Conservation (phyloP, 2,797 vertebrate species). For the Sus cebifrons region DNA sequence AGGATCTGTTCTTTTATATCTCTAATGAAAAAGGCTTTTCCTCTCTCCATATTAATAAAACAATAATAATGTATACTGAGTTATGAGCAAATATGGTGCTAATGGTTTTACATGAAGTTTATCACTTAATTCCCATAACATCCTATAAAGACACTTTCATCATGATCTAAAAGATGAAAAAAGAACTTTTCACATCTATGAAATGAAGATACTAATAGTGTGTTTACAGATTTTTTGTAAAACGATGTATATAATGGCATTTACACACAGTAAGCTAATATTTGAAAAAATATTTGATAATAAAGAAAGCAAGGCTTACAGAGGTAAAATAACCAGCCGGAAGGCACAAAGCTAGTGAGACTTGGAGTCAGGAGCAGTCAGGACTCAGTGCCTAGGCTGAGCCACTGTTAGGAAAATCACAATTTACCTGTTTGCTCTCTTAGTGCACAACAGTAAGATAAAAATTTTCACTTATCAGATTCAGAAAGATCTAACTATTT, state of each 20-base stretch:
- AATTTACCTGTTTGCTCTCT: neutral
- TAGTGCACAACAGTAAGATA: neutral
- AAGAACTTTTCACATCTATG: neutral
- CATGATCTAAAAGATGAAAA: neutral
- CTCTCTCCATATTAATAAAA: neutral
- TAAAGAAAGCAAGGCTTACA: neutral
- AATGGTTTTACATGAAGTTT: neutral
- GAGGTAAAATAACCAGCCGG: neutral
- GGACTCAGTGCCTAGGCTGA: neutral
- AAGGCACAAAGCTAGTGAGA: neutral
- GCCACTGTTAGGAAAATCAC: neutral
- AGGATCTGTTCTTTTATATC: neutral
- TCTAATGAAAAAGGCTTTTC: neutral
- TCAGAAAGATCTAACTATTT: neutral
- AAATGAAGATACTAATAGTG: neutral
- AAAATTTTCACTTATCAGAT: neutral
- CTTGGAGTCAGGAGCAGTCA: too few species aligned
- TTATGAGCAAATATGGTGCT: neutral
- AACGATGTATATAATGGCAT: neutral
- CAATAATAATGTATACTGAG: neutral
- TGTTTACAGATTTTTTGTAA: constrained; percentile 16
- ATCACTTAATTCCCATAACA: neutral
- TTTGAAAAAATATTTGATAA: neutral
- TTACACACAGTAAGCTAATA: neutral
- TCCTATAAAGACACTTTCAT: neutral